Evolutionary conservation across 2,888 invertebrate genomes (phyloP).

Genomic region (Pachymerium ferrugineum): DNA sequence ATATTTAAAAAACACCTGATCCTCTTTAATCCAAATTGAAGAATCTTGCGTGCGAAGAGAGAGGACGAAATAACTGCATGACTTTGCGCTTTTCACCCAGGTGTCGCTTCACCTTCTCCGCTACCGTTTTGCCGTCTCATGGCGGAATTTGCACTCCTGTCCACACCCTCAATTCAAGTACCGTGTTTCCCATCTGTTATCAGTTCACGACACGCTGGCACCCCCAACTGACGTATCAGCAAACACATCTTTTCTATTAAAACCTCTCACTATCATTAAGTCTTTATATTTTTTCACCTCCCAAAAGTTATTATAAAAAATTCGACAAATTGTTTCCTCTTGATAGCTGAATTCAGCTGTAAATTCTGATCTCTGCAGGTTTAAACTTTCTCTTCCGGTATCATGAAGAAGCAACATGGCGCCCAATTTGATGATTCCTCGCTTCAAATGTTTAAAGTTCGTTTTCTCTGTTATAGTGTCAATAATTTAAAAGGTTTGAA

Average conservation of each 20-base stretch:
- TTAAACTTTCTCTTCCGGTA: too few relatives aligned
- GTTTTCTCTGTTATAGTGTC: too few relatives aligned
- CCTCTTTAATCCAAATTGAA: slow-evolving; percentile 16
- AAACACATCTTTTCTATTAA: neutral
- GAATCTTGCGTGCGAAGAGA: slow-evolving; percentile 5
- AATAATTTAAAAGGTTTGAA: too few relatives aligned
- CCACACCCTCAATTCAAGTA: slow-evolving; percentile 23
- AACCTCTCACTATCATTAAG: too few relatives aligned
- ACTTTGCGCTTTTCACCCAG: neutral
- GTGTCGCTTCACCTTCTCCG: slow-evolving; percentile 18
- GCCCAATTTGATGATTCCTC: too few relatives aligned
- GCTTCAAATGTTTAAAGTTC: too few relatives aligned
- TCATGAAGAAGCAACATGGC: too few relatives aligned
- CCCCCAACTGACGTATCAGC: slow-evolving; percentile 19
- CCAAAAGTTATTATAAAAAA: too few relatives aligned
- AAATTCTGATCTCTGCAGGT: too few relatives aligned
- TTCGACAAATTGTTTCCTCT: too few relatives aligned
- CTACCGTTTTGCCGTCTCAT: slow-evolving; percentile 27
- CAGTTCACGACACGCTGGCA: slow-evolving; percentile 17
- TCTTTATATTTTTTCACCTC: too few relatives aligned
- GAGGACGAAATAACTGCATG: slow-evolving; percentile 19
- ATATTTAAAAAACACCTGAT: slow-evolving; percentile 17
- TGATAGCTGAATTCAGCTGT: too few relatives aligned
- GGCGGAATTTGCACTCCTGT: slow-evolving; percentile 27
- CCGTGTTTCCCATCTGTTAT: slow-evolving; percentile 22